Evolutionary conservation across 2,888 invertebrate genomes (phyloP).

Genomic region (Coenonympha glycerion): DNA sequence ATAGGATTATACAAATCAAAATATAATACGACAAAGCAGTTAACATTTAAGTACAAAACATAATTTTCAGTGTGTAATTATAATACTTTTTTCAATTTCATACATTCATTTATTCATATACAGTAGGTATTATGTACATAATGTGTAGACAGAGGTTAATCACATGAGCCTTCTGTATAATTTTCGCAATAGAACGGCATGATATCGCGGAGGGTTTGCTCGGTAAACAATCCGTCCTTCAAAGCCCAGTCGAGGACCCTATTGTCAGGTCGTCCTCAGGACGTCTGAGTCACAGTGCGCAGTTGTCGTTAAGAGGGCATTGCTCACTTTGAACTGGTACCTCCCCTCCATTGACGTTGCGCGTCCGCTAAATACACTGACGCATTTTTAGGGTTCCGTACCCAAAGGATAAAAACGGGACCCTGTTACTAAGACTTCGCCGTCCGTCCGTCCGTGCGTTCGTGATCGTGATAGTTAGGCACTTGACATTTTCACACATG

Average conservation of each 20-base stretch:
- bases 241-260: conserved; percentile 71
- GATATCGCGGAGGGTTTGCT: conserved; percentile 49
- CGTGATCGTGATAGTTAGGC: too few relatives aligned
- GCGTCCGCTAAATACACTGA: conserved; percentile 46
- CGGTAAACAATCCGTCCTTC: conserved; percentile 67
- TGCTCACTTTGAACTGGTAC: conserved; percentile 67
- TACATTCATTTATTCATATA: not conserved
- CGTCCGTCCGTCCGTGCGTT: too few relatives aligned
- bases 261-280: conserved; percentile 71
- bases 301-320: conserved; percentile 73
- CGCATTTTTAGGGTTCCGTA: conserved; percentile 23
- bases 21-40: too few relatives aligned
- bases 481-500: too few relatives aligned
- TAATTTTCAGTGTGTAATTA: too few relatives aligned
- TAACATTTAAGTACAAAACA: too few relatives aligned
- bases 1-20: too few relatives aligned
- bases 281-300: conserved; percentile 68
- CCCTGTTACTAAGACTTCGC: too few relatives aligned
- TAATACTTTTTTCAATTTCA: too few relatives aligned
- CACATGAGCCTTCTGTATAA: not conserved
- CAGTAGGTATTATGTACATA: not conserved
- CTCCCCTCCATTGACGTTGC: conserved; percentile 38
- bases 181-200: conserved; percentile 14
- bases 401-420: too few relatives aligned
- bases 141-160: not conserved